Evolutionary conservation across 2,797 vertebrate genomes (phyloP).

Genomic region (Myiotriccus ornatus): DNA sequence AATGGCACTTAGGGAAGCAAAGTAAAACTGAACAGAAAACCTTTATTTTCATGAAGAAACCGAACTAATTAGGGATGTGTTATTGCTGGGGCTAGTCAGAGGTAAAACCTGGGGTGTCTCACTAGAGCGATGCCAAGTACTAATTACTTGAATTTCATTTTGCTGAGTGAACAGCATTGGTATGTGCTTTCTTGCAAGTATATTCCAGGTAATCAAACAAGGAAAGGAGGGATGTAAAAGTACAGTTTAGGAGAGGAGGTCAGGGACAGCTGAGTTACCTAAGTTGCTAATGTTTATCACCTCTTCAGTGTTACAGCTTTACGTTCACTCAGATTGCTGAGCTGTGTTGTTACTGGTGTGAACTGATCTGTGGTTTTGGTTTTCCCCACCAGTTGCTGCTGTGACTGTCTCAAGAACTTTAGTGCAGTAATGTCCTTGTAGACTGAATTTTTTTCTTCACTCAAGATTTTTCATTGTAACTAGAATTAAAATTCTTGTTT

Average conservation of each 20-base stretch:
- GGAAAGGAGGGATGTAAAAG: not conserved
- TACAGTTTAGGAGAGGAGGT: not conserved
- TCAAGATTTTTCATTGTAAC: not conserved
- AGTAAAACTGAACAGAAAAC: not conserved
- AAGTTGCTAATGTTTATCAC: not conserved
- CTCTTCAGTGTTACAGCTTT: not conserved
- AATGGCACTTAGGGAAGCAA: not conserved
- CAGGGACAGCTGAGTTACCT: not conserved
- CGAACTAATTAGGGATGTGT: not conserved
- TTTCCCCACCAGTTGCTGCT: not conserved
- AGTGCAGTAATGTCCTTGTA: not conserved
- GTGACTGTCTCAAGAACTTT: fast-evolving
- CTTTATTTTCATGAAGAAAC: not conserved
- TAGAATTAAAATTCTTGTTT: not conserved
- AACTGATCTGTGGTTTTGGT: not conserved
- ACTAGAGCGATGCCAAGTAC: not conserved
- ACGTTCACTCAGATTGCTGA: not conserved
- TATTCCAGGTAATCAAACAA: not conserved
- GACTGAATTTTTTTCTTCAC: not conserved
- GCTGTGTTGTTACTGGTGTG: not conserved
- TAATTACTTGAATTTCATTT: constrained; percentile 25
- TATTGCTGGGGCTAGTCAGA: not conserved
- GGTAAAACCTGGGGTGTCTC: not conserved
- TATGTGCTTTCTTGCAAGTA: not conserved
- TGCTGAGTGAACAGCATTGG: not conserved